Evolutionary conservation across 1,140 invertebrate species (phyloP), one percentile per base, ranked within the genome.

Genomic region (Euwallacea similis): DNA sequence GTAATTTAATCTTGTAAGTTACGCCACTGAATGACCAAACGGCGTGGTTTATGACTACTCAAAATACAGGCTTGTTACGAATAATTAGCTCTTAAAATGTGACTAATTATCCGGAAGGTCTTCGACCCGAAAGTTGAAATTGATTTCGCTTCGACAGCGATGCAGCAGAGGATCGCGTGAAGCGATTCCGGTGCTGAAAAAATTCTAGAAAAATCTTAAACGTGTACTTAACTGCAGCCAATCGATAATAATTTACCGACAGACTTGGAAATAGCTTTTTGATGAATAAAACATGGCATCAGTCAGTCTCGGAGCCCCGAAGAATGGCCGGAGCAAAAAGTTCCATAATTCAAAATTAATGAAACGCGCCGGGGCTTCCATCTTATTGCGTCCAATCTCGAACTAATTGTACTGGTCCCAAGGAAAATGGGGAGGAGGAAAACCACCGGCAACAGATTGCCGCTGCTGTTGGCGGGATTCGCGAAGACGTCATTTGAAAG

Each of bases 31-130:
- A 33, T 4, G 21, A 4, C 21, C 21, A 33, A 33, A 33, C 21
- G 21, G 21, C 21, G 21, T 33, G 21, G 21, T 33, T 33, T 33
- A 33, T 33, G 21, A 33, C 21, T 4, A 33, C 21, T 33, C 21
- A 33, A 47, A 47, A 9, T 9, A 6, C 46, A 3, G 46, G 6
- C 46, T 11, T 50, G 46, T 50, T 50, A 11, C 16, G 47, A 58
- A 66, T 58, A 66, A 66, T 66, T 66, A 66, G 43, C 64, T 66
- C 53, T 66, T 66, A 66, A 66, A 66, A 66, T 66, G 64, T 66
- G 56, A 58, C 64, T 66, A 66, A 66, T 66, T 58, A 66, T 58
- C 64, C 53, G 43, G 15, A 56, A 16, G 64, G 53, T 58, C 64
- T 43, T 66, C 56, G 64, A 66, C 64, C 64, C 53, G 10, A 56